Conservation (phyloP, 2,113 vertebrate genomes). For the Apodemus sylvaticus region DNA sequence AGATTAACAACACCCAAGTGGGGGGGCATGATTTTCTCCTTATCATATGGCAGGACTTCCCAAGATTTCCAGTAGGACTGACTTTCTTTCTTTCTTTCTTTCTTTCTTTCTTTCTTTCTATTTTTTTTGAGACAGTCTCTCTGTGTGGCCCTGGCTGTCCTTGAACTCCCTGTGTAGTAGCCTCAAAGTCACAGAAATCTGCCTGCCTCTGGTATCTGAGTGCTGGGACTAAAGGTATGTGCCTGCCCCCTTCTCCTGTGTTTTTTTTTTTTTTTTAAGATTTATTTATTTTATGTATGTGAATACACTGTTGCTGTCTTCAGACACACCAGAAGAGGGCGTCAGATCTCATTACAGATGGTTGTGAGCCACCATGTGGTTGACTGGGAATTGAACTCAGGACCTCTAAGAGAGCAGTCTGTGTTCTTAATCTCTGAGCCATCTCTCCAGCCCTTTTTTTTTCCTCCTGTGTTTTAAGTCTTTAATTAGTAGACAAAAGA, state of each 20-base stretch:
- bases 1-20: background rate
- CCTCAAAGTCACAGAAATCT: background rate
- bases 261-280: too few species aligned
- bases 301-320: too few species aligned
- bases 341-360: too few species aligned
- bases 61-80: background rate
- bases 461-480: background rate
- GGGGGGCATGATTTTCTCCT: background rate
- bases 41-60: background rate
- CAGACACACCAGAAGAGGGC: too few species aligned
- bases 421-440: too few species aligned
- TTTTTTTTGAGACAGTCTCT: background rate
- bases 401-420: too few species aligned
- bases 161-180: background rate
- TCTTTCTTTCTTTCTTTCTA: background rate
- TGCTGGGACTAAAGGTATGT: background rate
- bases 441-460: too few species aligned
- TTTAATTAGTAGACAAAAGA: background rate
- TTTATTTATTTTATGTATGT: too few species aligned
- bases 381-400: too few species aligned
- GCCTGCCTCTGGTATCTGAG: background rate
- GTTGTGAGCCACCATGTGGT: too few species aligned
- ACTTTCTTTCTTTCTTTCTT: too few species aligned
- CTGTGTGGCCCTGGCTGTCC: background rate
- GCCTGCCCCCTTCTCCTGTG: too few species aligned